Percentiles rank a stretch among this genome's conserved stretches.
phyloP scores from a whole-genome alignment of 92 coral and sea anemone genomes.

The Epizoanthus stellaris region DNA sequence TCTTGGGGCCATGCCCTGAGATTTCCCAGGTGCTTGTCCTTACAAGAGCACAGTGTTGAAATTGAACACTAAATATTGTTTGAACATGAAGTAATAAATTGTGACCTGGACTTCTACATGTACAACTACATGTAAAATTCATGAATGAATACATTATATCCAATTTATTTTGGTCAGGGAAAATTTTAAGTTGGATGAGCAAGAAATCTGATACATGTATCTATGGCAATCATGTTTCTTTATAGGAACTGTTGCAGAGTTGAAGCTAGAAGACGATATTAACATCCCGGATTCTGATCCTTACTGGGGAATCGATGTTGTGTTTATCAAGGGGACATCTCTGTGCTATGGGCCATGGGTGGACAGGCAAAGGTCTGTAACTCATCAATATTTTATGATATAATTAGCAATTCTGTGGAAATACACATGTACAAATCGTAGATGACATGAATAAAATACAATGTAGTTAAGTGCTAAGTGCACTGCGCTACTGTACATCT shows the following conservation, averaged over 20 bases:
- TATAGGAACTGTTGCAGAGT: conserved; percentile 84
- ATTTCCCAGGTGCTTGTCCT: no score
- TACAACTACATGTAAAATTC: no score
- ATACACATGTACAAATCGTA: background rate
- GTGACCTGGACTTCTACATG: no score
- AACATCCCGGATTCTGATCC: conserved; percentile 94
- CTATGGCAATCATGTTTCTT: background rate
- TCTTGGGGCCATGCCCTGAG: no score
- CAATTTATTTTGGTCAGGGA: no score
- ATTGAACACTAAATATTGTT: no score
- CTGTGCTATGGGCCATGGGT: conserved; percentile 99
- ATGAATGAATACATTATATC: no score
- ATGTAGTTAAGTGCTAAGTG: no score
- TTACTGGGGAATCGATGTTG: conserved; percentile 94
- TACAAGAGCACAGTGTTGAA: no score
- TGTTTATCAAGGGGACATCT: conserved; percentile 81
- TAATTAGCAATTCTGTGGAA: background rate
- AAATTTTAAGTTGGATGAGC: background rate
- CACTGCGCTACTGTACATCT: no score
- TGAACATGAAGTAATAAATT: no score
- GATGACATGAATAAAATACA: background rate
- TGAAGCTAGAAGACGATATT: conserved; percentile 65
- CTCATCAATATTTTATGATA: background rate
- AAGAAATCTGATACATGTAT: background rate
- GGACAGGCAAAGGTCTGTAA: conserved; percentile 89